Percentiles rank a stretch among this genome's conserved stretches.
phyloP scores from a whole-genome alignment of 2,797 vertebrate species.

The Urosaurus nigricauda region DNA sequence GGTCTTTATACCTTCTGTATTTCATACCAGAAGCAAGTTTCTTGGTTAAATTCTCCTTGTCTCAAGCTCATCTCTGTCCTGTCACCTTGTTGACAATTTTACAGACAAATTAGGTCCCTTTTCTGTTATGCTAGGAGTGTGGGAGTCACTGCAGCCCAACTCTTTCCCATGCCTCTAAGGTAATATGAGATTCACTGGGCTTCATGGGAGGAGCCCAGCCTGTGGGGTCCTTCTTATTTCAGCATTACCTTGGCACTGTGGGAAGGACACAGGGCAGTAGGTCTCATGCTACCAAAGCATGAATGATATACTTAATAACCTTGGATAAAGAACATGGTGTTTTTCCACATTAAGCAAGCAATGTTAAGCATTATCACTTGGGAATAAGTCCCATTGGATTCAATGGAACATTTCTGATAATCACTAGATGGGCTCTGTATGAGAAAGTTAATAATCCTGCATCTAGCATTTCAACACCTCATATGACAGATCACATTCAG shows the following conservation, averaged over 20 bases:
- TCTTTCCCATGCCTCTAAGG: background rate
- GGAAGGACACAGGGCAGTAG: background rate
- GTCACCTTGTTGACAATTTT: background rate
- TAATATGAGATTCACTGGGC: background rate
- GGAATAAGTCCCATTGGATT: background rate
- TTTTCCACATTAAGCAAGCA: background rate
- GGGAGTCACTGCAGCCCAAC: background rate
- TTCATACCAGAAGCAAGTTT: background rate
- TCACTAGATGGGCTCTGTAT: background rate
- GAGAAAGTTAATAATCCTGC: background rate
- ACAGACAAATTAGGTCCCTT: background rate
- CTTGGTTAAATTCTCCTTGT: background rate
- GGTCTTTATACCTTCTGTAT: background rate
- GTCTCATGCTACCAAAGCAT: background rate
- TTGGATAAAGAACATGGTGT: background rate
- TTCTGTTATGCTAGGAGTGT: background rate
- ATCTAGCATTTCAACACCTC: background rate
- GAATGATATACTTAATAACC: background rate
- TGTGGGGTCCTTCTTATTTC: background rate
- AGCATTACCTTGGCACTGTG: background rate
- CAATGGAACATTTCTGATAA: background rate
- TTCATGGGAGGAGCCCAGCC: background rate
- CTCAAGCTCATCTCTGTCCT: background rate
- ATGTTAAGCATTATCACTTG: background rate
- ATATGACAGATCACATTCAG: conserved; percentile 3